Evolutionary conservation across 1,140 invertebrate genomes (phyloP).

Genomic region (Apis mellifera): Amel_HAv3.1 CM009942.2:9532501-9533000

Average conservation of each 20-base stretch:
- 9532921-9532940: neutral
- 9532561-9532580: slow-evolving; percentile 35
- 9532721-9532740: slow-evolving; percentile 9
- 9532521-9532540: slow-evolving; percentile 71
- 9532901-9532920: neutral
- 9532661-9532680: neutral
- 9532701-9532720: slow-evolving; percentile 25
- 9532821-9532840: neutral
- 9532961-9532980: too few species aligned
- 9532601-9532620: neutral
- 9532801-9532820: slow-evolving; percentile 2
- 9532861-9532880: slow-evolving; percentile 8
- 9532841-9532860: neutral
- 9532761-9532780: slow-evolving; percentile 15
- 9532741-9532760: slow-evolving; percentile 13
- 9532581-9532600: slow-evolving; percentile 20
- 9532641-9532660: slow-evolving; percentile 29
- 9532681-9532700: neutral
- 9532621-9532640: neutral
- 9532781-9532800: neutral
- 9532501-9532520: slow-evolving; percentile 21
- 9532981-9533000: too few species aligned
- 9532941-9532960: too few species aligned
- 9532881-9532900: neutral
- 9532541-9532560: slow-evolving; percentile 62